Conservation (phyloP, 2,113 vertebrate genomes). For the Solea solea region DNA sequence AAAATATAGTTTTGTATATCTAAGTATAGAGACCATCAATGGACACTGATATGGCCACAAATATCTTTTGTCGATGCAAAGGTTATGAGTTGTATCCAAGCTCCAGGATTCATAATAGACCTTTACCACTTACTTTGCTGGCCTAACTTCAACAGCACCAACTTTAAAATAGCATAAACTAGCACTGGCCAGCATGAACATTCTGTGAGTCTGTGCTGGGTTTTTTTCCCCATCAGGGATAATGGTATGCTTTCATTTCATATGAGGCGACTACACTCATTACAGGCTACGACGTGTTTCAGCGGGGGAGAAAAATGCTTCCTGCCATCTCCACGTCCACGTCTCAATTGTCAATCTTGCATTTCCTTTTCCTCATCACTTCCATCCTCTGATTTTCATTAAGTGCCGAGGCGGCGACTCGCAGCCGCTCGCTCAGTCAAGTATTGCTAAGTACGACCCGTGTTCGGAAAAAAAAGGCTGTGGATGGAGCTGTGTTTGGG, state of each 20-base stretch:
- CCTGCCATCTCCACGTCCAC: slow-evolving; percentile 35
- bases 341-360: slow-evolving; percentile 62
- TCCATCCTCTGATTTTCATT: slow-evolving; percentile 57
- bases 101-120: too few relatives aligned
- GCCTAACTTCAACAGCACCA: too few relatives aligned
- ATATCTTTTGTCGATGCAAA: too few relatives aligned
- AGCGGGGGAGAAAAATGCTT: slow-evolving; percentile 43
- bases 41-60: too few relatives aligned
- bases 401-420: slow-evolving; percentile 9
- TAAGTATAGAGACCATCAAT: too few relatives aligned
- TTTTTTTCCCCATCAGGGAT: slow-evolving; percentile 23
- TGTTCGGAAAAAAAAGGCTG: slow-evolving; percentile 5
- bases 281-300: slow-evolving; percentile 56
- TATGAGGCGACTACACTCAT: slow-evolving; percentile 66
- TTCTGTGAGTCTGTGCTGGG: too few relatives aligned
- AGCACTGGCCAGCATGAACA: too few relatives aligned
- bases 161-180: too few relatives aligned
- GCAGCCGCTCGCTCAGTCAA: slow-evolving; percentile 12
- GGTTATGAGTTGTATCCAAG: too few relatives aligned
- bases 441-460: slow-evolving; percentile 38
- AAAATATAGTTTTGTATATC: too few relatives aligned
- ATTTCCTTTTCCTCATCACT: slow-evolving; percentile 60
- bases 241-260: slow-evolving; percentile 69
- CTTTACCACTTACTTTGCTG: too few relatives aligned
- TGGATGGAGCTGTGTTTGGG: neutral